phyloP scores from a whole-genome alignment of 1,140 invertebrate species.

The Drosophila melanogaster region Release_6_plus_ISO1_MT NT_033779.5:19478001-19478500 shows the following conservation, averaged over 20 bases:
- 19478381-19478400: constrained; percentile 41
- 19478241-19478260: constrained; percentile 33
- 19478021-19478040: constrained; percentile 82
- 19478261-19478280: constrained; percentile 26
- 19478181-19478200: constrained; percentile 43
- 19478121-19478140: constrained; percentile 78
- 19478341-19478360: constrained; percentile 39
- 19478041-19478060: constrained; percentile 31
- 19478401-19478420: constrained; percentile 47
- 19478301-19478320: constrained; percentile 1
- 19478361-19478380: constrained; percentile 59
- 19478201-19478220: constrained; percentile 40
- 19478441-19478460: constrained; percentile 41
- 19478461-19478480: constrained; percentile 69
- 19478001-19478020: constrained; percentile 81
- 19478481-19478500: constrained; percentile 58
- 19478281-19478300: constrained; percentile 6
- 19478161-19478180: constrained; percentile 80
- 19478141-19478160: constrained; percentile 78
- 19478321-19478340: constrained; percentile 54
- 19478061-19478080: constrained; percentile 75
- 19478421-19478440: constrained; percentile 41
- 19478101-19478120: constrained; percentile 78
- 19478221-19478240: constrained; percentile 61
- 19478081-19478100: constrained; percentile 56